Evolutionary conservation across 2,797 vertebrate species (phyloP), one percentile per base, ranked within the genome.

Genomic region (Enoplosus armatus): DNA sequence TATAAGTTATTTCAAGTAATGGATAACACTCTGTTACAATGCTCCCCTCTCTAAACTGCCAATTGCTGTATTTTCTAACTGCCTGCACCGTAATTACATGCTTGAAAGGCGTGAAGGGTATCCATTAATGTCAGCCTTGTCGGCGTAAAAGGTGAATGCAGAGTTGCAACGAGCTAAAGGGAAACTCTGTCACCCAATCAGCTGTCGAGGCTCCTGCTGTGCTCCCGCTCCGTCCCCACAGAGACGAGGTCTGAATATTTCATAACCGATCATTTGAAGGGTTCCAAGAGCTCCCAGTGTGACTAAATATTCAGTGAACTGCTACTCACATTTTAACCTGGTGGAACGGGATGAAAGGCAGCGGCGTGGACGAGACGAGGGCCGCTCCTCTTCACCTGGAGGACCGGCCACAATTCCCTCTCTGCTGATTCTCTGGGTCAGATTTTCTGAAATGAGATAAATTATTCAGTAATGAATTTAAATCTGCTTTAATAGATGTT

Each of bases 171-270:
- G 43, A 59, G 79, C 70, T 78, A 45, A 84, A 81, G 56, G 51
- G 27, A 79, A 80, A 84, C 58, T 72, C 64, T 47, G 61, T 74
- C 80, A n/a, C 55, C 82, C 86, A 79, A 82, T 89, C 83, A 77
- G 61, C 56, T 31, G 67, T 24, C 56, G 3, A 27, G 47, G 55
- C 68, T 63, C 80, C 82, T 54, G 83, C 80, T 75, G 80, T 50
- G 75, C 45, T 69, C 31, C 68, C 35, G 72, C 76, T 58, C 72
- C 18, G 8, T 53, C 62, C 71, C 74, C 83, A 24, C 33, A 27
- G 70, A 83, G 73, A 62, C 33, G 27, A 77, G 77, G 53, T 62
- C 81, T 92, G 91, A 92, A 91, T 92, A 90, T 92, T 94, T 91
- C 80, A 92, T 87, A 72, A 67, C 64, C 51, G 33, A 79, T 90